Conservation (phyloP, 2,113 vertebrate genomes). For the Aplodontia rufa region DNA sequence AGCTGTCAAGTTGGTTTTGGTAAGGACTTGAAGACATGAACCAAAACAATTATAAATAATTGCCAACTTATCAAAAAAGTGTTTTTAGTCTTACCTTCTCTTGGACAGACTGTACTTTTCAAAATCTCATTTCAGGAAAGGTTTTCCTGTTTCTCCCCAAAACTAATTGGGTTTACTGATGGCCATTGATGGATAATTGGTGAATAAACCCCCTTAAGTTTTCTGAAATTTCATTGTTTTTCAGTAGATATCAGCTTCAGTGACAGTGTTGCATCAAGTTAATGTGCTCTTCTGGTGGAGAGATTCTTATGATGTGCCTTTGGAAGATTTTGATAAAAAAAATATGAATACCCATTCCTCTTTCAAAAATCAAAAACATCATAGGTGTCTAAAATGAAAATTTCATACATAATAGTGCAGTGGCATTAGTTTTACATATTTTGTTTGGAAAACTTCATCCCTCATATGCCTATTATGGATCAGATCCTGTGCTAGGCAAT, state of each 20-base stretch:
- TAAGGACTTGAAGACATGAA: neutral
- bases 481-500: neutral
- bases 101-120: neutral
- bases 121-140: neutral
- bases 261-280: neutral
- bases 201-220: neutral
- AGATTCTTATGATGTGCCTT: neutral
- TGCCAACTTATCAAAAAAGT: neutral
- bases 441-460: neutral
- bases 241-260: neutral
- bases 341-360: neutral
- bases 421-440: neutral
- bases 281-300: neutral
- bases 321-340: neutral
- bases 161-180: neutral
- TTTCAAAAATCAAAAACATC: neutral
- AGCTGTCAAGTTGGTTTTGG: neutral
- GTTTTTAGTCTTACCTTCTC: neutral
- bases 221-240: neutral
- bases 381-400: neutral
- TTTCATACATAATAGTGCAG: neutral
- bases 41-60: neutral
- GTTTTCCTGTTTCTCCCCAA: neutral
- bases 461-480: neutral
- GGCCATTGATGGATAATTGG: neutral